Evolutionary conservation across 2,888 invertebrate genomes (phyloP).

Genomic region (Meghimatium bilineatum): DNA sequence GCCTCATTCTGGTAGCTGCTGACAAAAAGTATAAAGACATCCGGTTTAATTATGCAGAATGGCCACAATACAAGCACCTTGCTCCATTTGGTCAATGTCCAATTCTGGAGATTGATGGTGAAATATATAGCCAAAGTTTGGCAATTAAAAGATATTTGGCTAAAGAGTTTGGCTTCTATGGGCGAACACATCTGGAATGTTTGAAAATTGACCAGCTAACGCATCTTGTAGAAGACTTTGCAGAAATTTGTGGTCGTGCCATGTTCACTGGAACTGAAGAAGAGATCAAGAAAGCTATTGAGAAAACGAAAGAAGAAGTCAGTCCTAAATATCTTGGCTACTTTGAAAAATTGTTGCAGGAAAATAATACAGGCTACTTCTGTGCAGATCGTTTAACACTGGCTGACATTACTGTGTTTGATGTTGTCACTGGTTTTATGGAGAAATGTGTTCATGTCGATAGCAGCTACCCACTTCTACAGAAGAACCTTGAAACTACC

Average conservation of each 20-base stretch:
- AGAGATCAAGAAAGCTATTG: conserved; percentile 2
- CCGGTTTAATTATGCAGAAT: background rate
- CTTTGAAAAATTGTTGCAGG: conserved; percentile 14
- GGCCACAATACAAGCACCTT: conserved; percentile 30
- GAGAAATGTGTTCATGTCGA: conserved; percentile 14
- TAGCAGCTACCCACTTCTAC: conserved; percentile 25
- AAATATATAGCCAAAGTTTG: conserved; percentile 34
- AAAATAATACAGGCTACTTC: conserved; percentile 20
- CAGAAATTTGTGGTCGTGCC: no score
- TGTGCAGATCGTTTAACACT: conserved; percentile 12
- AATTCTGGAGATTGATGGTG: conserved; percentile 41
- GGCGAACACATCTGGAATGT: conserved; percentile 12
- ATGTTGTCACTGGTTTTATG: conserved; percentile 24
- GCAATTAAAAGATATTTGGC: conserved; percentile 43
- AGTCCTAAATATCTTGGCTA: conserved; percentile 22
- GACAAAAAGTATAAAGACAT: conserved; percentile 34
- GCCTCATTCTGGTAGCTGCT: conserved; percentile 13
- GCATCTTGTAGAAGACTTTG: no score
- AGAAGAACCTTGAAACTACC: background rate
- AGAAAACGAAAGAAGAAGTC: background rate
- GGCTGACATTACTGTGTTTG: conserved; percentile 33
- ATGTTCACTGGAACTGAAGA: background rate
- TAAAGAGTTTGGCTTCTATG: conserved; percentile 43
- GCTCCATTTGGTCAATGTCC: conserved; percentile 45
- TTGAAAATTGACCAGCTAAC: conserved; percentile 22